These are phyloP conservation scores for Atta colombica DNA, from an alignment of 1,140 invertebrate species.

Conservation along the genomic window DNA sequence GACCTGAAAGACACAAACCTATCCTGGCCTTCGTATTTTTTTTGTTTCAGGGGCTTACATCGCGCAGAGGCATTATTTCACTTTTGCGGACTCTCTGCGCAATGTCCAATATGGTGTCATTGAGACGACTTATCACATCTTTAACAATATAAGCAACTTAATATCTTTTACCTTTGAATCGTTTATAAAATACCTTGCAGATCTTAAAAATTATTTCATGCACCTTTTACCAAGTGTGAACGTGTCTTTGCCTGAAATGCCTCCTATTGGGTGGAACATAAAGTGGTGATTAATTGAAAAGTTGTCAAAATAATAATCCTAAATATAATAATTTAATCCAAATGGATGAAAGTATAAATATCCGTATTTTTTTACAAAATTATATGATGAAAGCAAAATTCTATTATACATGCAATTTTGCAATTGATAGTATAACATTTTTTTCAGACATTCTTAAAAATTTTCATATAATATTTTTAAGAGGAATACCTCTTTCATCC, in stretches of 20 bases:
- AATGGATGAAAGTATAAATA: slow-evolving; percentile 34
- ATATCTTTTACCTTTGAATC: slow-evolving; percentile 78
- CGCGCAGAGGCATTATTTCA: slow-evolving; percentile 83
- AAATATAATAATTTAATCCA: slow-evolving; percentile 29
- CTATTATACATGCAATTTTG: not conserved
- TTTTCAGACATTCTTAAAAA: not conserved
- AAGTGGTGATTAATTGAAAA: slow-evolving; percentile 71
- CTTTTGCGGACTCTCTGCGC: slow-evolving; percentile 82
- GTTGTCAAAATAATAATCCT: slow-evolving; percentile 33
- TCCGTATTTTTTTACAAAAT: slow-evolving; percentile 20
- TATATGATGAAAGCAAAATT: not conserved
- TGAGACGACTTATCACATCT: slow-evolving; percentile 82
- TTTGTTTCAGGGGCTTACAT: slow-evolving; percentile 86
- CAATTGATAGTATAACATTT: not conserved
- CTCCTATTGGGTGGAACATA: slow-evolving; percentile 80
- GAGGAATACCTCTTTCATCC: slow-evolving; percentile 20
- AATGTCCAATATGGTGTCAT: slow-evolving; percentile 81
- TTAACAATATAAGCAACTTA: slow-evolving; percentile 79
- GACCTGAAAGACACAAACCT: slow-evolving; percentile 73
- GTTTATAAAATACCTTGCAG: slow-evolving; percentile 80
- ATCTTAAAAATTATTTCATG: slow-evolving; percentile 78
- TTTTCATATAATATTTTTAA: not conserved
- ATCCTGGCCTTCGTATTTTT: slow-evolving; percentile 81
- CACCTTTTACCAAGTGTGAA: slow-evolving; percentile 76
- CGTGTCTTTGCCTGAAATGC: slow-evolving; percentile 77